These are phyloP conservation scores for Aspiorhynchus laticeps DNA, from an alignment of 2,113 vertebrate genomes.

Conservation along the genomic window DNA sequence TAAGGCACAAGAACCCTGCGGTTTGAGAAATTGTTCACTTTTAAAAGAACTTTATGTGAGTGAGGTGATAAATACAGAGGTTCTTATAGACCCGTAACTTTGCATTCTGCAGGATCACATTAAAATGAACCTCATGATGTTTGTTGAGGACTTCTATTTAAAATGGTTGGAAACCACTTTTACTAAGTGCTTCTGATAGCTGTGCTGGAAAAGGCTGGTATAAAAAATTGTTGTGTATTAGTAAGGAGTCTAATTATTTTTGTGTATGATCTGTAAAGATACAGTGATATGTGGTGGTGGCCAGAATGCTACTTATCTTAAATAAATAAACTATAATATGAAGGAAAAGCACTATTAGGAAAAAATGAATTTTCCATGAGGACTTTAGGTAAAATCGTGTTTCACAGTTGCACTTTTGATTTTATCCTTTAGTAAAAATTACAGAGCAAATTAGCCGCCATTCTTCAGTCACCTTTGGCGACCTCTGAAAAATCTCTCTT, in stretches of 20 bases:
- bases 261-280: neutral
- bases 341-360: neutral
- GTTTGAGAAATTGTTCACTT: slow-evolving; percentile 14
- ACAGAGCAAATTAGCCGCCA: neutral
- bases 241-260: neutral
- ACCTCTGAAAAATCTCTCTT: neutral
- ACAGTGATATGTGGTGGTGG: neutral
- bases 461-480: neutral
- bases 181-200: neutral
- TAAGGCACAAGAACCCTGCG: slow-evolving; percentile 5
- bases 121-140: slow-evolving; percentile 4
- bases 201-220: neutral
- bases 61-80: neutral
- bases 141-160: neutral
- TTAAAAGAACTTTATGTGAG: slow-evolving; percentile 10
- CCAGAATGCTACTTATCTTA: neutral
- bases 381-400: neutral
- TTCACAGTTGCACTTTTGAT: neutral
- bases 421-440: neutral
- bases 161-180: neutral
- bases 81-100: neutral
- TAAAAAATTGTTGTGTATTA: neutral
- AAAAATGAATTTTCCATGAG: neutral
- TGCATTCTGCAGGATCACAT: neutral
- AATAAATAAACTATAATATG: neutral